These are phyloP conservation scores for Apocheima hispidaria DNA, from an alignment of 2,888 invertebrate species.

Conservation along the genomic window DNA sequence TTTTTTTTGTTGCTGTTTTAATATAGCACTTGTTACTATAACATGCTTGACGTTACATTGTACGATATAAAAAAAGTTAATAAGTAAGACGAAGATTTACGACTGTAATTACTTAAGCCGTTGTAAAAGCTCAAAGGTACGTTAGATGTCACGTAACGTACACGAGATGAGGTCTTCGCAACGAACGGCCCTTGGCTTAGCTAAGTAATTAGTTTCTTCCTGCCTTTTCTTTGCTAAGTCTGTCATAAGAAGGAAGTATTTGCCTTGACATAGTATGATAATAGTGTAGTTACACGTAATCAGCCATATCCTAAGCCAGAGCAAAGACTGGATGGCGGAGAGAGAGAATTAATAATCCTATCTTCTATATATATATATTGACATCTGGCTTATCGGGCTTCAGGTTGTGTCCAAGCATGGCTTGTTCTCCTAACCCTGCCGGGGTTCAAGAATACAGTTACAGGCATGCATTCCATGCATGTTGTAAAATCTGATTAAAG, in stretches of 20 bases:
- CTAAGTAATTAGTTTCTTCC: slow-evolving; percentile 31
- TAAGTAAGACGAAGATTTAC: slow-evolving; percentile 4
- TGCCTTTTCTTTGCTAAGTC: slow-evolving; percentile 21
- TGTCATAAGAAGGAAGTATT: slow-evolving; percentile 19
- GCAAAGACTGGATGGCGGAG: background rate
- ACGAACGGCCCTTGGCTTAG: slow-evolving; percentile 12
- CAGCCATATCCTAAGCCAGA: slow-evolving; percentile 4
- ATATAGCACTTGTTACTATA: no score
- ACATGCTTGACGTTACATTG: no score
- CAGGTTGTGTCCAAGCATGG: no score
- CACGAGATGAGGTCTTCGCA: background rate
- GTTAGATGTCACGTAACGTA: slow-evolving; percentile 9
- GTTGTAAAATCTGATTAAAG: no score
- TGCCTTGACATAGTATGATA: slow-evolving; percentile 12
- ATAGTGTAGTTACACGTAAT: slow-evolving; percentile 5
- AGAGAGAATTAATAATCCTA: no score
- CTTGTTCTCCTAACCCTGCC: no score
- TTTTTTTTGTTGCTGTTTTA: no score
- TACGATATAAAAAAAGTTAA: no score
- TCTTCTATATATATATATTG: no score
- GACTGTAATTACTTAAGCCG: slow-evolving; percentile 1
- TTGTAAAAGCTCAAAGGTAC: slow-evolving; percentile 9
- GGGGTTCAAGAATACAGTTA: no score
- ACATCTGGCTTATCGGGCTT: no score
- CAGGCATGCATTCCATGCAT: no score